Evolutionary conservation across 1,140 invertebrate genomes (phyloP), one percentile per base, ranked within the genome.

Genomic region (Drosophila subpulchrella): DNA sequence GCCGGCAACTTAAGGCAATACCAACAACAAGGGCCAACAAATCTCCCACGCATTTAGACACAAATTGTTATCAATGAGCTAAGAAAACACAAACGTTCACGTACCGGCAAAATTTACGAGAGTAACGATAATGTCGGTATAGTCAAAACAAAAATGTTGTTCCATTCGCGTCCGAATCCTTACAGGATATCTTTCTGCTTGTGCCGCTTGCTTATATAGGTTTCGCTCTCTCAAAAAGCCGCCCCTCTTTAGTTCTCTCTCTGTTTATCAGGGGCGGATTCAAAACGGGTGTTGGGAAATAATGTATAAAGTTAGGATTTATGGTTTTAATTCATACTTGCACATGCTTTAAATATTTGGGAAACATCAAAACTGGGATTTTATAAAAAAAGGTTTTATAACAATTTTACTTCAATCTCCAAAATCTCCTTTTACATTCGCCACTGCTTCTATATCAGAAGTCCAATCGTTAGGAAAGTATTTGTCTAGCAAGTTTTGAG

Each of bases 91-190:
- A 32, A 34, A 24, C 59, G 15, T 12, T 41, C 15, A 30, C 30
- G 13, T 24, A 60, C 60, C 60, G 60, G 60, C 30, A 63, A 63
- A 53, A 63, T 44, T 41, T 60, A 60, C 60, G 60, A 63, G 17
- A 42, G 15, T n/a, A n/a, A n/a, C 55, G 27, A 34, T 63, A 34
- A 12, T 11, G 38, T 6, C 4, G 36, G 20, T 1, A 24, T 24
- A 24, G 12, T 32, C 27, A 41, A 24, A 41, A 42, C 27, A 34
- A 24, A 42, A 24, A 4, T 32, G 7, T 4, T 8, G 15, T 12
- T 8, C 30, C 27, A 42, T 15, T 17, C 36, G 38, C 54, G 36
- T 27, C 20, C 58, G 50, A 36, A 8, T 56, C 54, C 54, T 41
- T 56, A 24, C 38, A 27, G 36, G 54, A 42, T 41, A 4, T 30